Percentiles rank a stretch among this genome's conserved stretches.
Conservation (phyloP, 1,140 invertebrate species). For the Doryteuthis pealeii region DNA sequence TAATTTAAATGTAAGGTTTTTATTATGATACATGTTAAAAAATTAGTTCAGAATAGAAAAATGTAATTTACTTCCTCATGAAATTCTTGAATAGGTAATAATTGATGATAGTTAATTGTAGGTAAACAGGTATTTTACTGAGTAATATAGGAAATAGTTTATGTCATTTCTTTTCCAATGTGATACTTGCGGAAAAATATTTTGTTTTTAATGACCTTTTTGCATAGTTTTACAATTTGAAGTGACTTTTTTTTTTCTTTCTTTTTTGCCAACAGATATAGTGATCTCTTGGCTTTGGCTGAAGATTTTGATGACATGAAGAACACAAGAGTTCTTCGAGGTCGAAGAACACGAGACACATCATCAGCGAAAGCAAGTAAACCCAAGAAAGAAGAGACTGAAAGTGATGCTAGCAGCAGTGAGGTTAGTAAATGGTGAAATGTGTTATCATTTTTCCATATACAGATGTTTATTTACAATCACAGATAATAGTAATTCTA, state of each 20-base stretch:
- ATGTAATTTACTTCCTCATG: no score
- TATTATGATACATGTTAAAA: no score
- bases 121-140: no score
- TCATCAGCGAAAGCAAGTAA: slow-evolving; percentile 60
- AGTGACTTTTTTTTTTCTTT: not conserved
- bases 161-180: no score
- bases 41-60: no score
- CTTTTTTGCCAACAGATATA: slow-evolving; percentile 64
- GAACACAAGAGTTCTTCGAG: slow-evolving; percentile 51
- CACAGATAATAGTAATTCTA: slow-evolving; percentile 23
- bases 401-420: slow-evolving; percentile 77
- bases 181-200: no score
- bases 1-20: no score
- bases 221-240: not conserved
- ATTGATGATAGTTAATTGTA: no score
- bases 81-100: no score
- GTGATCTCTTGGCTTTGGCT: slow-evolving; percentile 86
- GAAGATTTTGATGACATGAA: slow-evolving; percentile 78
- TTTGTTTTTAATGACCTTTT: no score
- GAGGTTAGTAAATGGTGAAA: slow-evolving; percentile 71
- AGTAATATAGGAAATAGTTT: no score
- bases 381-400: slow-evolving; percentile 58
- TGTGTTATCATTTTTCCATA: slow-evolving; percentile 5
- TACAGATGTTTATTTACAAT: slow-evolving; percentile 18
- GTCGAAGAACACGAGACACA: slow-evolving; percentile 46